Base-by-base conservation (phyloP, 1,140 invertebrate genomes). In the Eupristina koningsbergeri region DNA sequence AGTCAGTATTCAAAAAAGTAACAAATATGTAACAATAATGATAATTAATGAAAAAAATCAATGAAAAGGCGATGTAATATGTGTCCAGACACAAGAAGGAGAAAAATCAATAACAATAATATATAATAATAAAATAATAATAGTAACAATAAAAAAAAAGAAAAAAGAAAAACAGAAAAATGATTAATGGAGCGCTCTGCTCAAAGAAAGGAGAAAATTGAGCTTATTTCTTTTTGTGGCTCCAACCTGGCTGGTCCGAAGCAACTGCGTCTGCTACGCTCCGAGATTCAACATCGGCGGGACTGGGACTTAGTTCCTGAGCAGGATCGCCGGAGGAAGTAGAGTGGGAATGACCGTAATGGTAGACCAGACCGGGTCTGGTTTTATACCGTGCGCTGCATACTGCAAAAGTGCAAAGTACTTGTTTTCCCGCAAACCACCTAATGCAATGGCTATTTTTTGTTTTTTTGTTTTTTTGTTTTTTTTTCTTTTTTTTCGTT, bases 361-460 rank as follows among this genome's bases (percentile, higher is more conserved):
- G 98, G 94, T 99, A 99, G 87, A 97, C 97, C 89, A 99, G 94
- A 87, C 98, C 98, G 85, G 98, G 97, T 87, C 98, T 95, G 77
- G 98, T 99, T 94, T 99, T 99, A 95, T 99, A 99, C 89, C 98
- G 96, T 89, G 97, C 97, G 91, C 97, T 96, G 94, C 98, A 99
- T 91, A 97, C 97, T 98, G 95, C 92, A 95, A 94, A 92, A 93
- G 91, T 92, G 91, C 91, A 92, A 93, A 93, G 80, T 92, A 92
- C 91, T 79, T 92, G 89, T 92, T 93, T 92, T 93, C 91, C 91
- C 91, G 90, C 90, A 91, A 91, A 92, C 89, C 89, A 93, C 91
- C 91, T 89, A 91, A 91, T 91, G 89, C 90, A 91, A 90, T 89
- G 88, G 88, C 89, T 88, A 91, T 89, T 88, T 89, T 89, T 53